Conservation (phyloP, 2,113 vertebrate genomes). For the Marcusenius ussheri region DNA sequence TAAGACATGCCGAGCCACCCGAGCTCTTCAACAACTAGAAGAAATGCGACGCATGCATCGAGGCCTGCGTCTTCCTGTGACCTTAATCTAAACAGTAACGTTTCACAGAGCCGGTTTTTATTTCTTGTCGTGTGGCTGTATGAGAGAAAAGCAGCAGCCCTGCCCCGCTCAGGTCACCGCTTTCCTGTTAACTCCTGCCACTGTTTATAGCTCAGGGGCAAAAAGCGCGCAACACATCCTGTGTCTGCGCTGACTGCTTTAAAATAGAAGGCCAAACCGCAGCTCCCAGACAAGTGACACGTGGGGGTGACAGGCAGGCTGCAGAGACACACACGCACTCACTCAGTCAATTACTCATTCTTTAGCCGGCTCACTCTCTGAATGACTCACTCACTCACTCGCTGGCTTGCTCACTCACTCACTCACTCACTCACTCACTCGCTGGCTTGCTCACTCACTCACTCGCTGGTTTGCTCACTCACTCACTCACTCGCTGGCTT, state of each 20-base stretch:
- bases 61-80: not conserved
- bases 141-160: not conserved
- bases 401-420: too few relatives aligned
- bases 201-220: not conserved
- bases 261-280: conserved; percentile 30
- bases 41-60: not conserved
- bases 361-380: too few relatives aligned
- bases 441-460: too few relatives aligned
- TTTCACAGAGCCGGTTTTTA: not conserved
- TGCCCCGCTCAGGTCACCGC: not conserved
- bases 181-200: not conserved
- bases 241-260: conserved; percentile 1
- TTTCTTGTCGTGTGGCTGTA: not conserved
- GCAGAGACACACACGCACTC: not conserved
- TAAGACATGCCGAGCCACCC: not conserved
- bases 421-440: too few relatives aligned
- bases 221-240: conserved; percentile 12
- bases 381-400: too few relatives aligned
- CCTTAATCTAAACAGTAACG: not conserved
- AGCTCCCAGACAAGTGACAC: not conserved
- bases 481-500: not conserved
- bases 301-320: not conserved
- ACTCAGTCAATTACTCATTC: not conserved
- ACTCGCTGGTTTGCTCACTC: not conserved
- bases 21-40: not conserved